phyloP scores from a whole-genome alignment of 2,797 vertebrate genomes.

The Apogon hyalosoma region DNA sequence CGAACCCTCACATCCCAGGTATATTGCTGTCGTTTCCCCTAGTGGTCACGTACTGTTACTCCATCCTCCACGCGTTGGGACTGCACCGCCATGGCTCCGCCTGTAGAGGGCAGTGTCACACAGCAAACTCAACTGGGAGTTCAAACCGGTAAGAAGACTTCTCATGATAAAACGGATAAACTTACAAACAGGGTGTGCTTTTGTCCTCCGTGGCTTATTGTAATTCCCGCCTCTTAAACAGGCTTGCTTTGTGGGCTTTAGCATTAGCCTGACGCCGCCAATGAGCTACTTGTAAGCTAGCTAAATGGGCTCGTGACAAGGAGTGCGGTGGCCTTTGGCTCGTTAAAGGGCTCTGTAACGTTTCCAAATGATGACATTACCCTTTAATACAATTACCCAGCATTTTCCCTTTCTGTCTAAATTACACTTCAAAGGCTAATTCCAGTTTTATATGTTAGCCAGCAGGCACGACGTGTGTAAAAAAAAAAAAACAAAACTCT shows the following conservation, averaged over 20 bases:
- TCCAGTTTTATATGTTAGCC: constrained; percentile 8
- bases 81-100: not conserved
- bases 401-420: not conserved
- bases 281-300: constrained; percentile 33
- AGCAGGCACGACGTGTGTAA: not conserved
- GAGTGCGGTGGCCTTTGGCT: constrained; percentile 6
- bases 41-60: not conserved
- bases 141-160: constrained; percentile 3
- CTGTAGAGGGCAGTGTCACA: constrained; percentile 47
- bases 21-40: constrained; percentile 3
- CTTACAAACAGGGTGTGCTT: not conserved
- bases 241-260: constrained; percentile 8
- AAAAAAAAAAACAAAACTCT: too few species aligned
- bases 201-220: constrained; percentile 1
- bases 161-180: not conserved
- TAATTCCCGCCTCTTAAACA: not conserved
- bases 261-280: constrained; percentile 27
- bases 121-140: rapidly evolving
- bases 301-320: constrained; percentile 16
- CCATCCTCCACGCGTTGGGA: rapidly evolving
- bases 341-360: constrained; percentile 16
- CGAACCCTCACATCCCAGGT: too few species aligned
- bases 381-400: constrained; percentile 1
- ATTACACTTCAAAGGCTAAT: constrained; percentile 3
- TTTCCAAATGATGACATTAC: constrained; percentile 39